Conservation (phyloP, 2,888 invertebrate genomes). For the Agrochola lychnidis region DNA sequence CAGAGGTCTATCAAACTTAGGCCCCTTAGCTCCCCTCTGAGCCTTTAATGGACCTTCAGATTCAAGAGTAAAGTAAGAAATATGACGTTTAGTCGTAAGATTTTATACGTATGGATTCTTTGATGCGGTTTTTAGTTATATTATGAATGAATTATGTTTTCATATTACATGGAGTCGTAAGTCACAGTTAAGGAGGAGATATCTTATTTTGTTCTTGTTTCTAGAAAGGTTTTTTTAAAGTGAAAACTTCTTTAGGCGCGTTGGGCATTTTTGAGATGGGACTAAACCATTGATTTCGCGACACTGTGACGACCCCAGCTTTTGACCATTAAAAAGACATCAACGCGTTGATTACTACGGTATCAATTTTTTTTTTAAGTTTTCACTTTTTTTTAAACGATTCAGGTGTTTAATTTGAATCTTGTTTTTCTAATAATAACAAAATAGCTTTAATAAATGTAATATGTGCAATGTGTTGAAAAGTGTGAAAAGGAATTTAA, state of each 20-base stretch:
- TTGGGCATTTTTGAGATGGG: too few species aligned
- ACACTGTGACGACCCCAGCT: too few species aligned
- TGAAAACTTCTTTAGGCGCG: too few species aligned
- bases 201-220: not conserved
- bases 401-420: not conserved
- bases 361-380: too few species aligned
- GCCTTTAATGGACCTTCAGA: slow-evolving; percentile 77
- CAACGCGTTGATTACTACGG: too few species aligned
- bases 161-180: not conserved
- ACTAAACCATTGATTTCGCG: too few species aligned
- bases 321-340: too few species aligned
- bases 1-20: slow-evolving; percentile 43
- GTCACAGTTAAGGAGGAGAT: not conserved
- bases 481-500: not conserved
- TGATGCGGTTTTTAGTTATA: slow-evolving; percentile 25
- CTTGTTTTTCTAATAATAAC: not conserved
- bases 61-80: slow-evolving; percentile 74
- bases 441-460: not conserved
- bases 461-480: too few species aligned
- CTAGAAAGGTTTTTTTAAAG: too few species aligned
- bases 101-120: slow-evolving; percentile 36
- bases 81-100: slow-evolving; percentile 66
- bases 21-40: slow-evolving; percentile 62
- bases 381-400: too few species aligned
- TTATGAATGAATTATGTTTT: slow-evolving; percentile 25